Conservation (phyloP, 2,113 vertebrate genomes). For the Orientallactaga bullata region DNA sequence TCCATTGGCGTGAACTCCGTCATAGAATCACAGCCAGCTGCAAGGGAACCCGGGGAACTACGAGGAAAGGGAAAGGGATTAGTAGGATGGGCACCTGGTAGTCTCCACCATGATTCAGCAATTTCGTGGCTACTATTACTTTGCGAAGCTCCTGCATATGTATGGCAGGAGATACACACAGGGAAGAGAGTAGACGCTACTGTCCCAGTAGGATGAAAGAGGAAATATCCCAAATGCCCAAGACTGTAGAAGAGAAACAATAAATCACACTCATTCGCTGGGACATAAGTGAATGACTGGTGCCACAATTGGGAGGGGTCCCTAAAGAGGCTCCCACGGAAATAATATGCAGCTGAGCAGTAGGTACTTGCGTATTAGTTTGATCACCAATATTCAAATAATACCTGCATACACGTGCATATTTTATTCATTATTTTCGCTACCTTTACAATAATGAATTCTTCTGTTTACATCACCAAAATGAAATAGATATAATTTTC, state of each 20-base stretch:
- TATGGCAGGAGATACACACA: neutral
- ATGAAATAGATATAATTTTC: slow-evolving; percentile 48
- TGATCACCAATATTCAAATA: slow-evolving; percentile 33
- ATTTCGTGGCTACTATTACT: neutral
- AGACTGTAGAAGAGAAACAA: neutral
- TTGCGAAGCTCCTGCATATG: neutral
- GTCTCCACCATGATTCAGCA: neutral
- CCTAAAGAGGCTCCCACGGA: neutral
- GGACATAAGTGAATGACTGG: slow-evolving; percentile 13
- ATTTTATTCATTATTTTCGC: slow-evolving; percentile 2
- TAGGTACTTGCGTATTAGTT: neutral
- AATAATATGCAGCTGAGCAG: neutral
- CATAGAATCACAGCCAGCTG: neutral
- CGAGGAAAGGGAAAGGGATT: neutral
- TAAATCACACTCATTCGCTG: neutral
- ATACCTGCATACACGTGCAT: neutral
- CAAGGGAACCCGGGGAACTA: neutral
- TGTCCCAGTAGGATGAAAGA: neutral
- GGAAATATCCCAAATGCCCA: neutral
- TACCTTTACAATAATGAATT: slow-evolving; percentile 4
- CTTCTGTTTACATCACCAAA: slow-evolving; percentile 32
- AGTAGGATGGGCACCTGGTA: neutral
- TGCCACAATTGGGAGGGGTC: neutral
- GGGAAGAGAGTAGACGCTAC: neutral
- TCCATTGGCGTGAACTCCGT: neutral